phyloP scores from a whole-genome alignment of 2,888 invertebrate species.

The Tipula vernalis region DNA sequence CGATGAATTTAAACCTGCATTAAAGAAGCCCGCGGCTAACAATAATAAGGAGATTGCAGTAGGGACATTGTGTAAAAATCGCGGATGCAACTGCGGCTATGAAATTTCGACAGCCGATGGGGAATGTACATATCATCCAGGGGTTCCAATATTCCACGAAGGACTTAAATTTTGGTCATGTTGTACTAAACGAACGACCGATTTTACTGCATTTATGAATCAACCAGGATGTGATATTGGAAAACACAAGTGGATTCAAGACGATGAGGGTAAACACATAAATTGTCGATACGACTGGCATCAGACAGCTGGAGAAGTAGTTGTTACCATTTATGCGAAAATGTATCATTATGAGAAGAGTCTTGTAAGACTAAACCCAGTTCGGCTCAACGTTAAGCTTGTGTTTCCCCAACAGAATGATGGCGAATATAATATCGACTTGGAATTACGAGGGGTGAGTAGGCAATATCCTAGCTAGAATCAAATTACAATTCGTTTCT shows the following conservation, averaged over 20 bases:
- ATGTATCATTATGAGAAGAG: constrained; percentile 69
- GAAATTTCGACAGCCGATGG: constrained; percentile 50
- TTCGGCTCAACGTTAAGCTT: constrained; percentile 60
- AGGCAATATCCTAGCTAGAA: background rate
- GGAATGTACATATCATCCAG: constrained; percentile 72
- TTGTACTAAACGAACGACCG: constrained; percentile 83
- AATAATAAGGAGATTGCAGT: constrained; percentile 39
- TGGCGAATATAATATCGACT: constrained; percentile 57
- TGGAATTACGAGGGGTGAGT: constrained; percentile 73
- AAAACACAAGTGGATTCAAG: constrained; percentile 73
- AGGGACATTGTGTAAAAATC: constrained; percentile 78
- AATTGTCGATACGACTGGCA: constrained; percentile 91
- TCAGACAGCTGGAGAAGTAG: constrained; percentile 75
- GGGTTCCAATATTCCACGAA: constrained; percentile 89
- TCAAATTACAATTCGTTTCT: constrained; percentile 7
- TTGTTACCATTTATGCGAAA: constrained; percentile 84
- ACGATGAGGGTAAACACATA: constrained; percentile 42
- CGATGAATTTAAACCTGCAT: constrained; percentile 24
- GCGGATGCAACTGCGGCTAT: constrained; percentile 61
- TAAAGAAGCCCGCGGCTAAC: constrained; percentile 21
- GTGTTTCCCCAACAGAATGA: constrained; percentile 65
- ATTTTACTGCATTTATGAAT: constrained; percentile 82
- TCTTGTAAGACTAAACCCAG: constrained; percentile 68
- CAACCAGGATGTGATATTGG: constrained; percentile 85
- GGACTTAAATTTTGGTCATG: constrained; percentile 97